Conservation (phyloP, 1,140 invertebrate genomes). For the Dolichoris vasculosae region DNA sequence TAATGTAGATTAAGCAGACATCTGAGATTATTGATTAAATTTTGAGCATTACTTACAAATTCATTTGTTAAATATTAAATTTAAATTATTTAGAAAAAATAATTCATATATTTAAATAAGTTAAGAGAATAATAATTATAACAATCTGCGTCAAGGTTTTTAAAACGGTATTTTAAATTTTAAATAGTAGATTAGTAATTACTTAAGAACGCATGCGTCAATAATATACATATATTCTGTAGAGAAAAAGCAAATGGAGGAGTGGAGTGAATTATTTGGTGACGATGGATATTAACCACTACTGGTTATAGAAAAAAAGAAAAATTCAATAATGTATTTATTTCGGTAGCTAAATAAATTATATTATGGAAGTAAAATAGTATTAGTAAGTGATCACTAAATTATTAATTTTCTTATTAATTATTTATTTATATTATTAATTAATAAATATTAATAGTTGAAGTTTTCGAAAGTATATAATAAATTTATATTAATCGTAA, state of each 20-base stretch:
- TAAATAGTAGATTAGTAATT: not conserved
- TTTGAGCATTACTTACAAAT: not conserved
- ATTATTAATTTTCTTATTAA: not conserved
- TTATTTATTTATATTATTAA: slow-evolving; percentile 5
- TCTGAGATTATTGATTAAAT: not conserved
- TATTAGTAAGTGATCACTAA: slow-evolving; percentile 22
- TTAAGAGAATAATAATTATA: not conserved
- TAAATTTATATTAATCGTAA: not conserved
- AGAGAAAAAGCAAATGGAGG: slow-evolving; percentile 38
- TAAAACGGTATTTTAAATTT: not conserved
- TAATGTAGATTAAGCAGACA: not conserved
- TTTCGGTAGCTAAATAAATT: slow-evolving; percentile 31
- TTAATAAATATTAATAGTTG: not conserved
- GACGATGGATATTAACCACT: slow-evolving; percentile 13
- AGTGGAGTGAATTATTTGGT: slow-evolving; percentile 7
- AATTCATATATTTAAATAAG: not conserved
- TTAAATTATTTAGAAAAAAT: not conserved
- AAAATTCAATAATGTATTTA: slow-evolving; percentile 35
- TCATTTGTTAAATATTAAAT: not conserved
- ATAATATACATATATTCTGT: not conserved
- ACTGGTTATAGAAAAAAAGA: not conserved
- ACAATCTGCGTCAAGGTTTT: not conserved
- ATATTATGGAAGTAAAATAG: slow-evolving; percentile 45
- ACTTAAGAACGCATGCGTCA: slow-evolving; percentile 22
- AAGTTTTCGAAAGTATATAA: not conserved